Evolutionary conservation across 2,888 invertebrate species (phyloP).

Genomic region (Brachyptera putata): DNA sequence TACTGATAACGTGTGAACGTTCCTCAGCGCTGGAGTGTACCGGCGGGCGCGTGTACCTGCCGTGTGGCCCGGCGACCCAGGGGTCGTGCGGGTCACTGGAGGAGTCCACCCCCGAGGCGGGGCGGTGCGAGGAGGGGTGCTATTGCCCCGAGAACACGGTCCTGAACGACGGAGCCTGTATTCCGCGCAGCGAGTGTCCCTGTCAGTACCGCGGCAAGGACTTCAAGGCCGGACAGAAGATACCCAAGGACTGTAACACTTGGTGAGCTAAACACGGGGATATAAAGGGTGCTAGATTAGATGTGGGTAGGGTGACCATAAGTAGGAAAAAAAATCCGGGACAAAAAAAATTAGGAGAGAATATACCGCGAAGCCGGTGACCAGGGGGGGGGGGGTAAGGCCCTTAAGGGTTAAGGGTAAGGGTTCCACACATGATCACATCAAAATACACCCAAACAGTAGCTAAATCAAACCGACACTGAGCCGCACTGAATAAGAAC

Average conservation of each 20-base stretch:
- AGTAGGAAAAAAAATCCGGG: no score
- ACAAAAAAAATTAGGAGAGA: no score
- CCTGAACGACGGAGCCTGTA: slow-evolving; percentile 69
- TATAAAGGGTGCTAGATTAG: no score
- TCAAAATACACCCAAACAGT: no score
- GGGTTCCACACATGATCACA: no score
- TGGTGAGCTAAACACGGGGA: slow-evolving; percentile 54
- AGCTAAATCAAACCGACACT: no score
- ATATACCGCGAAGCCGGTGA: no score
- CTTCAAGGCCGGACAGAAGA: slow-evolving; percentile 64
- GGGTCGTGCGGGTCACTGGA: slow-evolving; percentile 58
- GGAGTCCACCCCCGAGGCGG: slow-evolving; percentile 34
- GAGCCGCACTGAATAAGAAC: no score
- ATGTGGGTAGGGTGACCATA: no score
- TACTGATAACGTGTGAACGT: no score
- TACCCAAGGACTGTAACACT: slow-evolving; percentile 79
- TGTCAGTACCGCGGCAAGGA: slow-evolving; percentile 70
- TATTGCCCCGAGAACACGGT: slow-evolving; percentile 78
- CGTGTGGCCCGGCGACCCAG: slow-evolving; percentile 68
- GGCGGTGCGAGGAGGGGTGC: slow-evolving; percentile 76
- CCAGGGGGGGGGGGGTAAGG: no score
- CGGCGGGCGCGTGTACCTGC: slow-evolving; percentile 68
- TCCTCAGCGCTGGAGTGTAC: slow-evolving; percentile 72
- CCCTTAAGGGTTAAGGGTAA: no score
- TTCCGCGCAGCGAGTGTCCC: slow-evolving; percentile 68